Evolutionary conservation across 2,888 invertebrate species (phyloP), one percentile per base, ranked within the genome.

Genomic region (Hipparchia semele): DNA sequence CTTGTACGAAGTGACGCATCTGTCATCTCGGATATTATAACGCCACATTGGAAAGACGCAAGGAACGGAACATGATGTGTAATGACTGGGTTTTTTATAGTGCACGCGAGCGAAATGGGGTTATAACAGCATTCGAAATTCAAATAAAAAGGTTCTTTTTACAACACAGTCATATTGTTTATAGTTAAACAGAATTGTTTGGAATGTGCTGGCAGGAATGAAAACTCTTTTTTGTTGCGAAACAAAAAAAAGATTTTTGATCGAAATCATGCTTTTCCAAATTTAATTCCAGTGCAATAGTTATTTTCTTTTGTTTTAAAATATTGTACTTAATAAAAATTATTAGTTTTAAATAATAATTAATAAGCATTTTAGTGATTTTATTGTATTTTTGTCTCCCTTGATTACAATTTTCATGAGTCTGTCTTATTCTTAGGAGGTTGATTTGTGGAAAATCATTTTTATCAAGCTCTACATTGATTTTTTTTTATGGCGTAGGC

Each of bases 1-100:
- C 69, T 69, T 61, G 69, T 69, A 60, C 13, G 61, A 61, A 74
- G 73, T 91, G 91, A 89, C 83, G 89, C 93, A 92, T 93, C 93
- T 93, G 93, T 91, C 92, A 91, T 92, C 88, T 88, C 73, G 85
- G 86, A 88, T 92, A 91, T 91, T 90, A 90, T 77, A 82, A 87
- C 89, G 89, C 86, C 82, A 84, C 89, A 86, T 88, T 60, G 49
- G 64, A 49, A 64, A 64, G 49, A 85, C 83, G 82, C 79, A 80
- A 75, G 75, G 84, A 84, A 83, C 83, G 74, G 83, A 85, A 84
- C 82, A 82, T 81, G 78, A 66, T 71, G 72, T 77, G 85, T 85
- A 87, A 87, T 86, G 86, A 87, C 83, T 84, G 72, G 77, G 72
- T 78, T 86, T 90, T 89, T 75, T 73, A 66, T 71, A 61, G 53